These are phyloP conservation scores for Caenorhabditis japonica DNA, from an alignment of 2,888 invertebrate genomes.

Conservation along the genomic window DNA sequence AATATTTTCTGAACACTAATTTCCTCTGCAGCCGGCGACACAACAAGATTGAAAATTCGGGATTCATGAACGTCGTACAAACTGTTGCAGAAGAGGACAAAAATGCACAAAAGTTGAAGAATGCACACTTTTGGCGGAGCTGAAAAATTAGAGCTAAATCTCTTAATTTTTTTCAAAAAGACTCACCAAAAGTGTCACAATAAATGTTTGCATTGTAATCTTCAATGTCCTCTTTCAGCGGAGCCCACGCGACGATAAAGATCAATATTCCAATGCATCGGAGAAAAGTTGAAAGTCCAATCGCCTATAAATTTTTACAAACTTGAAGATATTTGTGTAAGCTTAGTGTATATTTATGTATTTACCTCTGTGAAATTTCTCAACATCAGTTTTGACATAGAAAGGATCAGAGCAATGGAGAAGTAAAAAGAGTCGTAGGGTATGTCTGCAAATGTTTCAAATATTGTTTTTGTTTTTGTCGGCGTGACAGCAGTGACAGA, in stretches of 20 bases:
- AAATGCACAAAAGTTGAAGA: constrained; percentile 24
- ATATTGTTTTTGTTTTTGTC: too few relatives aligned
- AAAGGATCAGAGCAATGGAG: constrained; percentile 11
- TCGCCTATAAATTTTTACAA: constrained; percentile 10
- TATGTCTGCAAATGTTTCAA: constrained; percentile 32
- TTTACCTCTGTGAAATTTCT: constrained; percentile 34
- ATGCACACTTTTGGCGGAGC: constrained; percentile 32
- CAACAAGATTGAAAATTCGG: constrained; percentile 8
- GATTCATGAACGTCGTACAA: constrained; percentile 28
- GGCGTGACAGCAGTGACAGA: too few relatives aligned
- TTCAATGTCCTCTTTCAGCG: constrained; percentile 20
- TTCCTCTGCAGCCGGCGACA: constrained; percentile 24
- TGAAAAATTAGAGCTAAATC: constrained; percentile 16
- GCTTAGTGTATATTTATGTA: not conserved
- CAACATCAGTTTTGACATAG: constrained; percentile 18
- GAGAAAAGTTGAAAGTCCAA: constrained; percentile 13
- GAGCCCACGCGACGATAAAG: constrained; percentile 8
- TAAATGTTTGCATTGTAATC: constrained; percentile 32
- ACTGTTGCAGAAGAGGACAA: constrained; percentile 21
- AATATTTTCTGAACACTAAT: constrained; percentile 12
- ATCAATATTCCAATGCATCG: constrained; percentile 23
- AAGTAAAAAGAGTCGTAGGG: constrained; percentile 31
- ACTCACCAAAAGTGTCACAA: constrained; percentile 41
- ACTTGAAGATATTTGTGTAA: not conserved
- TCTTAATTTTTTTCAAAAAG: too few relatives aligned